phyloP scores from a whole-genome alignment of 2,113 vertebrate species.

The Oreochromis niloticus region DNA sequence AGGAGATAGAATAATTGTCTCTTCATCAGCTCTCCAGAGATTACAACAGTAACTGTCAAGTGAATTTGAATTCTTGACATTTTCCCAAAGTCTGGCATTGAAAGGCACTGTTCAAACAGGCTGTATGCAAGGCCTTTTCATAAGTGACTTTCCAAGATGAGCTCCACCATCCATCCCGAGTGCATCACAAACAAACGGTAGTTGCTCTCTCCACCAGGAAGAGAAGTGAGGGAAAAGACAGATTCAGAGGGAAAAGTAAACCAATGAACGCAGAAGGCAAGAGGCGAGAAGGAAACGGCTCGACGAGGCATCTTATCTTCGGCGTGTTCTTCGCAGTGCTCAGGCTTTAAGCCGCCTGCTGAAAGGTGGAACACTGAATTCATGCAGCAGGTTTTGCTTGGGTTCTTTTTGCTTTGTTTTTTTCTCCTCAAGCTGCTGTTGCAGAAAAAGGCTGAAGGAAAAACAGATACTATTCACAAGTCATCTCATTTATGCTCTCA shows the following conservation, averaged over 20 bases:
- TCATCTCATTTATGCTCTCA: slow-evolving; percentile 23
- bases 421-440: neutral
- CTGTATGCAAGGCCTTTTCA: slow-evolving; percentile 18
- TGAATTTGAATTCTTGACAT: slow-evolving; percentile 41
- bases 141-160: slow-evolving; percentile 18
- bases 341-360: slow-evolving; percentile 33
- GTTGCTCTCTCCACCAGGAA: slow-evolving; percentile 11
- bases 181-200: slow-evolving; percentile 48
- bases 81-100: slow-evolving; percentile 22
- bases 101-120: slow-evolving; percentile 17
- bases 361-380: slow-evolving; percentile 35
- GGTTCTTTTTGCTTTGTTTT: neutral
- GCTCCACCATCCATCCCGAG: slow-evolving; percentile 11
- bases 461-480: slow-evolving; percentile 6
- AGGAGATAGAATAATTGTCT: slow-evolving; percentile 49
- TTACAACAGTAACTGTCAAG: slow-evolving; percentile 49
- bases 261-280: slow-evolving; percentile 14
- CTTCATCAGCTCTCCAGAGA: slow-evolving; percentile 52
- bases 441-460: neutral
- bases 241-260: slow-evolving; percentile 3
- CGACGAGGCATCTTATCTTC: slow-evolving; percentile 55
- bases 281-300: slow-evolving; percentile 19
- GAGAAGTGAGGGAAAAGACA: neutral
- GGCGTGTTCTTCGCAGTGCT: slow-evolving; percentile 31
- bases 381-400: slow-evolving; percentile 11